Conservation (phyloP, 2,797 vertebrate genomes). For the Sus cebifrons region DNA sequence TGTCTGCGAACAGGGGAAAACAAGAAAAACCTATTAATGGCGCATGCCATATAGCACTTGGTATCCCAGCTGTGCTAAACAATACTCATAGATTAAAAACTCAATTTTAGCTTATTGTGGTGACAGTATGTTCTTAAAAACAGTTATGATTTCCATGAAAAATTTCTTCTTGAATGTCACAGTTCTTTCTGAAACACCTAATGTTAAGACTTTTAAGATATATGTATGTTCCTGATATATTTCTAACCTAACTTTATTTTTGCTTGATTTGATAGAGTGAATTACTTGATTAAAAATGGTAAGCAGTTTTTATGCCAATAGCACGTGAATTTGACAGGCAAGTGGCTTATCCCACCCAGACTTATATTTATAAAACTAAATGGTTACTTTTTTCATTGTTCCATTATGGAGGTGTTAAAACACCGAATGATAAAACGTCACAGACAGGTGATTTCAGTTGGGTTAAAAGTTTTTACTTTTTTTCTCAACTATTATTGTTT, state of each 20-base stretch:
- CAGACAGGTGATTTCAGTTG: not conserved
- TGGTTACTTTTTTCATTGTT: constrained; percentile 35
- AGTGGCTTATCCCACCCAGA: not conserved
- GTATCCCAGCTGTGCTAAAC: constrained; percentile 62
- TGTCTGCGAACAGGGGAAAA: constrained; percentile 58
- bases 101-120: constrained; percentile 11
- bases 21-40: constrained; percentile 51
- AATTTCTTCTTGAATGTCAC: constrained; percentile 33
- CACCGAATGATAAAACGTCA: constrained; percentile 15
- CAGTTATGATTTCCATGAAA: not conserved
- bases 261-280: constrained; percentile 44
- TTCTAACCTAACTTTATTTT: constrained; percentile 68
- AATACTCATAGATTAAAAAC: constrained; percentile 64
- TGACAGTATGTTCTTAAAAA: constrained; percentile 65
- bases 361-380: constrained; percentile 32
- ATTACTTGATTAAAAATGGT: constrained; percentile 51
- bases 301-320: not conserved
- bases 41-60: constrained; percentile 20
- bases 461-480: constrained; percentile 6
- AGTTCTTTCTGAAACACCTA: constrained; percentile 47
- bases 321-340: not conserved
- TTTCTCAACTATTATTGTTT: not conserved
- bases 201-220: not conserved
- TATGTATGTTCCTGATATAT: not conserved
- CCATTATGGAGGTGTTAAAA: not conserved